Base-by-base conservation (phyloP, 2,888 invertebrate genomes). In the Tolmerus cingulatus region DNA sequence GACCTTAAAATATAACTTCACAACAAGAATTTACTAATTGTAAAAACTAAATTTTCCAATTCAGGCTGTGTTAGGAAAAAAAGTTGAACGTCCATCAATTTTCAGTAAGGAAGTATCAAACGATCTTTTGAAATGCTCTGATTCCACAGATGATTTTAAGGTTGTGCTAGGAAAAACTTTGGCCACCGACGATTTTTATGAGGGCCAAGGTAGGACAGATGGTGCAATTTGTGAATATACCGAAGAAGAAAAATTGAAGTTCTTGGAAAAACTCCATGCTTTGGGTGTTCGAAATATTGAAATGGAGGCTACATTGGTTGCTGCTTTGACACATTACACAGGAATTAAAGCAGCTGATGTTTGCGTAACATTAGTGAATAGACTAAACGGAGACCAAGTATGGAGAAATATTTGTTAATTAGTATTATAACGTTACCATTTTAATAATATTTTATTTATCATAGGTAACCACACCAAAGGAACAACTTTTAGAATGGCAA, bases 21-120 rank as follows among this genome's bases (percentile, higher is more conserved):
- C 9, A 14, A 37, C 43, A 43, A 37, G 19, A n/a, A 12, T 27
- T 30, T n/a, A 27, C n/a, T 16, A 3, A 27, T 27, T 23, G 0
- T 30, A 74, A 27, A 12, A n/a, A 51, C 0, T 16, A n/a, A n/a
- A 16, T 51, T 23, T 74, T 74, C 16, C 0, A 74, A 74, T 57
- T 40, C 16, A 97, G 97, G 95, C 96, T 74, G 96, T 98, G 89
- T 93, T 98, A 82, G 98, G 98, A 9, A 96, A 97, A 91, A 93
- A 94, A 51, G 94, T 97, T 0, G 94, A 95, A 89, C 94, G 98
- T 78, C 97, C 97, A 0, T 96, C 98, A 0, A 95, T 95, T 90
- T 93, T 99, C 88, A 97, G 98, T 91, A 94, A 94, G 89, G 94
- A 95, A 66, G 92, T 99, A 88, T 95, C 95, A 16, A 86, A 89